These are phyloP conservation scores for Zeus faber DNA, from an alignment of 2,113 vertebrate genomes.

Conservation along the genomic window DNA sequence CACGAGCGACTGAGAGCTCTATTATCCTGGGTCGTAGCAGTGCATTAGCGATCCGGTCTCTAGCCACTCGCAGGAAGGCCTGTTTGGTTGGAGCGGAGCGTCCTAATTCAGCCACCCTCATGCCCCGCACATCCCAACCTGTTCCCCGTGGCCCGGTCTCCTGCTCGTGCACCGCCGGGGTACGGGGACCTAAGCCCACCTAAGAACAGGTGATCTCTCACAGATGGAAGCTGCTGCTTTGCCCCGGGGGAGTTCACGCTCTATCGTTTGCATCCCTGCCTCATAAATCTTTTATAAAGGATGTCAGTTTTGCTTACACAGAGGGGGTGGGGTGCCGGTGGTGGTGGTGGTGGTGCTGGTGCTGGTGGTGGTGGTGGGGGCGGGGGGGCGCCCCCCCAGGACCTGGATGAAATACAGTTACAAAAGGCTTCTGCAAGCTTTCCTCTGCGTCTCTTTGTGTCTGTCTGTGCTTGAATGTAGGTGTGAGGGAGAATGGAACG, in stretches of 20 bases:
- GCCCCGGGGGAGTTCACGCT: conserved; percentile 71
- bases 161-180: conserved; percentile 61
- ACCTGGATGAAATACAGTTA: conserved; percentile 63
- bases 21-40: conserved; percentile 18
- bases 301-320: conserved; percentile 83
- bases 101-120: not conserved
- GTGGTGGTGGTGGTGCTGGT: no score
- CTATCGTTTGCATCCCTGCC: conserved; percentile 78
- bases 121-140: not conserved
- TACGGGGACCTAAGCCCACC: conserved; percentile 68
- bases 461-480: conserved; percentile 25
- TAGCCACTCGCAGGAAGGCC: conserved; percentile 28
- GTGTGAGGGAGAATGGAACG: conserved; percentile 9
- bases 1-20: conserved; percentile 40
- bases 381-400: no score
- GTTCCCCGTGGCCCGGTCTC: conserved; percentile 34
- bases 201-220: conserved; percentile 76
- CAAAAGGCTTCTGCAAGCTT: conserved; percentile 64
- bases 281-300: conserved; percentile 83
- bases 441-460: conserved; percentile 32
- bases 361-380: no score
- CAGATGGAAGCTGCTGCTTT: conserved; percentile 73
- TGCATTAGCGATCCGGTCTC: conserved; percentile 22
- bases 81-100: not conserved
- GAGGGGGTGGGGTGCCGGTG: conserved; percentile 67